phyloP scores from a whole-genome alignment of 2,113 vertebrate species.

The Nothoprocta perdicaria region DNA sequence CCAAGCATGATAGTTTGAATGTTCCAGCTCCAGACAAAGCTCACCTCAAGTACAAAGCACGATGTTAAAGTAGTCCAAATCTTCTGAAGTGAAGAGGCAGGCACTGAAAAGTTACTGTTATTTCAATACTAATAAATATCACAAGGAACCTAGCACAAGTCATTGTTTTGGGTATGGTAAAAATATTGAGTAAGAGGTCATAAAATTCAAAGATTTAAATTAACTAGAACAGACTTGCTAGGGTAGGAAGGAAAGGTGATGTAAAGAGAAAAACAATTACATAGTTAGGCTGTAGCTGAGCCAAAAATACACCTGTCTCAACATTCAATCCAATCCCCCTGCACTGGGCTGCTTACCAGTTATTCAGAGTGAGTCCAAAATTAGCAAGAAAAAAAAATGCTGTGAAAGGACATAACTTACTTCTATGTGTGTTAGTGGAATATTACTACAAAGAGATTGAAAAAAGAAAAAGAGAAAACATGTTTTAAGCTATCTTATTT shows the following conservation, averaged over 20 bases:
- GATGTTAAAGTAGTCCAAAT: neutral
- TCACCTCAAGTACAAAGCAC: constrained; percentile 20
- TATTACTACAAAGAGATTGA: constrained; percentile 10
- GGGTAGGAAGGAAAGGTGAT: constrained; percentile 18
- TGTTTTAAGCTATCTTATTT: neutral
- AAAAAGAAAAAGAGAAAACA: neutral
- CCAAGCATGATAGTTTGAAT: constrained; percentile 15
- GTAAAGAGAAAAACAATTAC: neutral
- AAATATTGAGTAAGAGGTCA: neutral
- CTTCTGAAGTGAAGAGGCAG: constrained; percentile 30
- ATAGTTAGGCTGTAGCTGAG: neutral
- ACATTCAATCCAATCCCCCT: constrained; percentile 13
- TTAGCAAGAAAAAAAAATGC: constrained; percentile 29
- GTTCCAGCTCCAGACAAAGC: neutral
- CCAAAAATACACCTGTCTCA: constrained; percentile 66
- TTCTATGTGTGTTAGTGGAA: constrained; percentile 4
- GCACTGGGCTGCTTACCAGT: constrained; percentile 32
- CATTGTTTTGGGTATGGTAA: neutral
- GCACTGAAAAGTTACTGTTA: constrained; percentile 1
- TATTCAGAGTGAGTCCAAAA: constrained; percentile 51
- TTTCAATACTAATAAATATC: neutral
- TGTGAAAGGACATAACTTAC: neutral
- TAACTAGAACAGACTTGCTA: constrained; percentile 39
- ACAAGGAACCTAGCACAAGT: neutral
- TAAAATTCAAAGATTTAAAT: constrained; percentile 16